These are phyloP conservation scores for Apocheima hispidaria DNA, from an alignment of 2,888 invertebrate genomes.

Conservation along the genomic window DNA sequence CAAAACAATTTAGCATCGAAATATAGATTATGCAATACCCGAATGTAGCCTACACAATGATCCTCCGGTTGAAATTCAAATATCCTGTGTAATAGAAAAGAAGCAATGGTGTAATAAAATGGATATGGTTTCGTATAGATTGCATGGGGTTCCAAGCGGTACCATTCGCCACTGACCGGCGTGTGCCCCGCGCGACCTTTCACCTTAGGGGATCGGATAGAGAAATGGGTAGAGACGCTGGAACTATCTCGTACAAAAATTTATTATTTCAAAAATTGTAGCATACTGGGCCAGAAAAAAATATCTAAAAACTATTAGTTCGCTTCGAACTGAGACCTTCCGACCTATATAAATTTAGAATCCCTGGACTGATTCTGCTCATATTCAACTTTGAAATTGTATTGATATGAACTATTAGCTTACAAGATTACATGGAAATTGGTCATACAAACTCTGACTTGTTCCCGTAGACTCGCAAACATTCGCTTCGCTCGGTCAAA, in stretches of 20 bases:
- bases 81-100: neutral
- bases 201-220: slow-evolving; percentile 75
- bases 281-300: too few species aligned
- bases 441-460: too few species aligned
- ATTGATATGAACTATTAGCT: too few species aligned
- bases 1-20: slow-evolving; percentile 22
- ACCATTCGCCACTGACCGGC: slow-evolving; percentile 82
- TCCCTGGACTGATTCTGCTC: too few species aligned
- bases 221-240: slow-evolving; percentile 51
- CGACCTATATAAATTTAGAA: too few species aligned
- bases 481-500: too few species aligned
- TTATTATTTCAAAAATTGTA: too few species aligned
- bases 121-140: slow-evolving; percentile 45
- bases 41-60: slow-evolving; percentile 39
- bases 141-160: slow-evolving; percentile 69
- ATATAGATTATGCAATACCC: slow-evolving; percentile 18
- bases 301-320: too few species aligned
- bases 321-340: too few species aligned
- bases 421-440: too few species aligned
- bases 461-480: too few species aligned
- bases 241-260: neutral
- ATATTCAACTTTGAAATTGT: too few species aligned
- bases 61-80: slow-evolving; percentile 2
- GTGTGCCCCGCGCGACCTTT: slow-evolving; percentile 80
- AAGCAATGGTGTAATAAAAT: slow-evolving; percentile 30